Evolutionary conservation across 2,797 vertebrate genomes (phyloP), one percentile per base, ranked within the genome.

Genomic region (Gila robusta): DNA sequence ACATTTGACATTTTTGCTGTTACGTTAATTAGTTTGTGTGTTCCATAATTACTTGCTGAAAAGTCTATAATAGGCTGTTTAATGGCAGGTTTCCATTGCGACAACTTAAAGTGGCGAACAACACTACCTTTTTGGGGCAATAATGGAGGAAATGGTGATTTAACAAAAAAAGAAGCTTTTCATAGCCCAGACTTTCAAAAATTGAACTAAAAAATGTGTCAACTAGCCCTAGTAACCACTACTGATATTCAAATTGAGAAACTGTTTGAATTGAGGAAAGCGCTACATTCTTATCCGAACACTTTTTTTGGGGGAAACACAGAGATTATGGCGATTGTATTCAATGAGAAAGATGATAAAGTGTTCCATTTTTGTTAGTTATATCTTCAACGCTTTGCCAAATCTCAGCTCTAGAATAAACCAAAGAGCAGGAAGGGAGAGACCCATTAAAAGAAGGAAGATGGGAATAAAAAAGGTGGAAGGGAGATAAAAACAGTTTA

Each of bases 311-410:
- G 71, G 77, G 71, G 80, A 86, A 54, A 85, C 23, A 67, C 62
- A 47, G 49, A 84, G 47, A 84, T 52, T 67, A 85, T 81, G 37
- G 82, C 54, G 21, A 35, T 35, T 35, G 35, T 82, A 71, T 84
- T 66, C 86, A 87, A 21, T 66, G 35, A 64, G 82, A 84, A 88
- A 85, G 76, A 87, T 87, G 84, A 88, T 82, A 70, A 82, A 85
- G 44, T 54, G 66, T 79, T 87, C 78, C 59, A 72, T 64, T 87
- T 87, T 84, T 77, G 49, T 81, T 41, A 79, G 69, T 81, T 85
- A 44, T 44, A 64, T 56, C 47, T 52, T 84, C 64, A 35, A 52
- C 19, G 7, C 77, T 39, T 35, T 83, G 72, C 81, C 74, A 85
- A 39, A 54, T 59, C 52, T 73, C 37, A 62, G 64, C 80, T 85